Percentiles rank a stretch among this genome's conserved stretches.
phyloP scores from a whole-genome alignment of 2,113 vertebrate genomes.

The Melanotaenia duboulayi region DNA sequence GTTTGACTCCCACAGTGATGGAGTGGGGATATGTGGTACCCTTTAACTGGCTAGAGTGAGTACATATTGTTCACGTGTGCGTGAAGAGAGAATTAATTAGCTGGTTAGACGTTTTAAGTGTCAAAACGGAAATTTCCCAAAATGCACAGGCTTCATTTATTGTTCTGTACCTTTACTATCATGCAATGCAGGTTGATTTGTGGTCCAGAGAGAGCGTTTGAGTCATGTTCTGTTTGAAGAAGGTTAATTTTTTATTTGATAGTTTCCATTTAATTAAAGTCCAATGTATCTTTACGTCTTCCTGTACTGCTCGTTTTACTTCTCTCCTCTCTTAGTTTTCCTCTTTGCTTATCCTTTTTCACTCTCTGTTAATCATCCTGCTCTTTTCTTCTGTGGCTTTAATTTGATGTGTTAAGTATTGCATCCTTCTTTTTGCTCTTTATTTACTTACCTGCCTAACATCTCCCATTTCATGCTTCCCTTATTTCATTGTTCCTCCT shows the following conservation, averaged over 20 bases:
- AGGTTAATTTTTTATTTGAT: no score
- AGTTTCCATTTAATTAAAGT: not conserved
- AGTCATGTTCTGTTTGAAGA: no score
- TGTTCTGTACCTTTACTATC: no score
- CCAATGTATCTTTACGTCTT: not conserved
- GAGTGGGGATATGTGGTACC: conserved; percentile 54
- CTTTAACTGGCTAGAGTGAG: conserved; percentile 60
- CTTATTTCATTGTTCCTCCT: no score
- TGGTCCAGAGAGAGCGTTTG: no score
- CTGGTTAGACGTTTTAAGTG: not conserved
- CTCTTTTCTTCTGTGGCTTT: not conserved
- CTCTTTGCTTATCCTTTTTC: conserved; percentile 5
- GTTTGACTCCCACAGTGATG: conserved; percentile 34
- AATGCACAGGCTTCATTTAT: no score
- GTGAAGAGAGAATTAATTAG: not conserved
- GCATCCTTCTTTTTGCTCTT: not conserved
- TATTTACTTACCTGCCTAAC: not conserved
- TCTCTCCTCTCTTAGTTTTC: not conserved
- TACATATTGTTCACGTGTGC: not conserved
- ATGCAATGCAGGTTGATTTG: no score
- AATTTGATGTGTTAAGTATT: not conserved
- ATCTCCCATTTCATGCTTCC: not conserved
- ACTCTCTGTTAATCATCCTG: not conserved
- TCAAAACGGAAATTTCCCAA: not conserved
- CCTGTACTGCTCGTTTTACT: not conserved